Base-by-base conservation (phyloP, 2,797 vertebrate genomes). In the Emydoidea blandingii region DNA sequence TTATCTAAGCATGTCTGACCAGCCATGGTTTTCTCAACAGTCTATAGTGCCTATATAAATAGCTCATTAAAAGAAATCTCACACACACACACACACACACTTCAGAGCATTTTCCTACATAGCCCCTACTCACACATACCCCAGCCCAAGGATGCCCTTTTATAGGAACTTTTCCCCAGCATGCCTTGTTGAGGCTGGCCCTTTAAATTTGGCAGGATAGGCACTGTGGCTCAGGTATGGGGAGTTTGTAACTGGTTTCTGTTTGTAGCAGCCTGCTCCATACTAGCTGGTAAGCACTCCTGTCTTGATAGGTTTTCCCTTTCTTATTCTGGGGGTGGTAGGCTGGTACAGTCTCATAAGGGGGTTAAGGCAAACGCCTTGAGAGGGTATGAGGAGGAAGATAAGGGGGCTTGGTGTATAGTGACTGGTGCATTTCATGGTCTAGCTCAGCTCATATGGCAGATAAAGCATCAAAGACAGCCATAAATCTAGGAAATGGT, bases 201-300 rank as follows among this genome's bases (percentile, higher is more conserved):
- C 68, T 68, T 68, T 68, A 68, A 25, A 72, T 23, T 41, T 72
- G 68, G 59, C 31, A 44, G 37, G 37, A 5, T 12, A 23, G 10
- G 18, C 3, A 8, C 37, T 7, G 1, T 41, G 37, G 44, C 4
- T 47, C 12, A 78, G 27, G 44, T 9, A 2, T 8, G 44, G 6
- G 12, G 27, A 74, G 10, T 12, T 37, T 72, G 23, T 37, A 74
- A 8, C 5, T 74, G 9, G 37, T 11, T 25, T 15, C 68, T 78
- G 44, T 78, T 18, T 49, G 27, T 47, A 41, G 74, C 3, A 16
- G 14, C 14, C 23, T 29, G 12, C 14, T 76, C 23, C 5, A 41
- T 25, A 0, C 37, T 10, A 12, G 37, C 41, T 76, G 41, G 25
- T 15, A 27, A 12, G n/a, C 10, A 1, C 18, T 6, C 18, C 8